A percentile compares a stretch with the other conserved stretches of the same genome.
Conservation (phyloP, 2,888 invertebrate genomes). For the Alloscopus bannaensis region DNA sequence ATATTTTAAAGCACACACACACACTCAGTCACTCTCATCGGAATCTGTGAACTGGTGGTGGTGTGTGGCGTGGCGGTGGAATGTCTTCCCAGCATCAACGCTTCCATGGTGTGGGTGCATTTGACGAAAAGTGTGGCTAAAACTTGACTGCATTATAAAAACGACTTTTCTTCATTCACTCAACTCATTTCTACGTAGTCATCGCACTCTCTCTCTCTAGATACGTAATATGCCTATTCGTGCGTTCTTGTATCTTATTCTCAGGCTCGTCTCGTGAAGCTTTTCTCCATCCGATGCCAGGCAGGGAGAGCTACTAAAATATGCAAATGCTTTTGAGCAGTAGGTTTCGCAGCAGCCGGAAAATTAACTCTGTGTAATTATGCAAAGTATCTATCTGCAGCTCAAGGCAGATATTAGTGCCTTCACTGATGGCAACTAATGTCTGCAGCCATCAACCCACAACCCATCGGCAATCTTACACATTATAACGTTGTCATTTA, state of each 20-base stretch:
- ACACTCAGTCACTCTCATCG: no score
- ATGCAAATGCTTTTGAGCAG: constrained; percentile 51
- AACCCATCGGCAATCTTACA: constrained; percentile 57
- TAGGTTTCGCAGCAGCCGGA: constrained; percentile 49
- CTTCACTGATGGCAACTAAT: constrained; percentile 51
- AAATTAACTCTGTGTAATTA: constrained; percentile 62
- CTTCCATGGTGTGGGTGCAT: no score
- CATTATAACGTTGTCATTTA: constrained; percentile 57
- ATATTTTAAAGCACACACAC: constrained; percentile 8
- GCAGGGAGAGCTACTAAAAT: constrained; percentile 47
- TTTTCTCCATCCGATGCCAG: no score
- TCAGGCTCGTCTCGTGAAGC: neutral
- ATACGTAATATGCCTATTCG: no score
- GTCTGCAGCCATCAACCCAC: constrained; percentile 47
- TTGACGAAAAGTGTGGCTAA: constrained; percentile 23
- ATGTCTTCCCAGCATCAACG: no score
- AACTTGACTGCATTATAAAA: constrained; percentile 20
- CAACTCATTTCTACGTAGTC: neutral
- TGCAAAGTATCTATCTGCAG: constrained; percentile 57
- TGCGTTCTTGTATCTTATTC: no score
- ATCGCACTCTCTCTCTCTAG: neutral
- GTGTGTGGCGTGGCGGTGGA: no score
- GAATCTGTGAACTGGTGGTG: constrained; percentile 2
- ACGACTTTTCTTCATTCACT: constrained; percentile 27
- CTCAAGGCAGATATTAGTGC: constrained; percentile 48